A percentile compares a stretch with the other conserved stretches of the same genome.
Evolutionary conservation across 2,113 vertebrate species (phyloP).

Genomic region (Cavia aperea): DNA sequence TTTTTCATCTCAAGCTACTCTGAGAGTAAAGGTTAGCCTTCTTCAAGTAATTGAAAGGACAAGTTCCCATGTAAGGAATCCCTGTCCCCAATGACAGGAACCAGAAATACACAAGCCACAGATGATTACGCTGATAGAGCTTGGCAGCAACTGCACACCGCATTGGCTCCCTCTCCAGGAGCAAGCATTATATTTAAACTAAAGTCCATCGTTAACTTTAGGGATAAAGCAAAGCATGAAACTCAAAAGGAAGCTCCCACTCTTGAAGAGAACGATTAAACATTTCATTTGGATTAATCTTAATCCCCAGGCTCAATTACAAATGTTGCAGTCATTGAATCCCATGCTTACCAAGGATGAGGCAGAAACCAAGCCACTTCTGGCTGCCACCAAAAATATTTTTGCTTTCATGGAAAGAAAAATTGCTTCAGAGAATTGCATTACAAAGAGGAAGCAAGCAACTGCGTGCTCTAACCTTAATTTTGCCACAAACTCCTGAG

Average conservation of each 20-base stretch:
- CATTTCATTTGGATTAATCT: conserved; percentile 12
- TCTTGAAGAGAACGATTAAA: conserved; percentile 32
- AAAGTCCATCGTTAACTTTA: neutral
- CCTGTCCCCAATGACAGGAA: conserved; percentile 69
- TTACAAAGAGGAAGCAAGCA: conserved; percentile 27
- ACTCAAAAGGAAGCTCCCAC: conserved; percentile 6
- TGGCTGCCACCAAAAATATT: conserved; percentile 9
- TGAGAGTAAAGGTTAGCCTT: conserved; percentile 72
- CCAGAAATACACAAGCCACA: conserved; percentile 65
- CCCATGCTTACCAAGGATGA: neutral
- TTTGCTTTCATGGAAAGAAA: conserved; percentile 31
- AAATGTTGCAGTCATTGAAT: conserved; percentile 24
- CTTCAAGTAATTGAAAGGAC: conserved; percentile 75
- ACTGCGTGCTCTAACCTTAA: neutral
- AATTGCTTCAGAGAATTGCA: neutral
- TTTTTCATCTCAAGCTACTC: conserved; percentile 70
- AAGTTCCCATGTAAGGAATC: conserved; percentile 78
- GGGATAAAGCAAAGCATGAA: conserved; percentile 20
- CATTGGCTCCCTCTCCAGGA: conserved; percentile 42
- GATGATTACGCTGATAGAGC: conserved; percentile 54
- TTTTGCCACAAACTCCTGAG: neutral
- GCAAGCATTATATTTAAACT: conserved; percentile 32
- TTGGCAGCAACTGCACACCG: conserved; percentile 39
- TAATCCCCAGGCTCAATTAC: conserved; percentile 18
- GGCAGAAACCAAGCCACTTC: conserved; percentile 23